Conservation (phyloP, 2,797 vertebrate species). For the Labroides dimidiatus region DNA sequence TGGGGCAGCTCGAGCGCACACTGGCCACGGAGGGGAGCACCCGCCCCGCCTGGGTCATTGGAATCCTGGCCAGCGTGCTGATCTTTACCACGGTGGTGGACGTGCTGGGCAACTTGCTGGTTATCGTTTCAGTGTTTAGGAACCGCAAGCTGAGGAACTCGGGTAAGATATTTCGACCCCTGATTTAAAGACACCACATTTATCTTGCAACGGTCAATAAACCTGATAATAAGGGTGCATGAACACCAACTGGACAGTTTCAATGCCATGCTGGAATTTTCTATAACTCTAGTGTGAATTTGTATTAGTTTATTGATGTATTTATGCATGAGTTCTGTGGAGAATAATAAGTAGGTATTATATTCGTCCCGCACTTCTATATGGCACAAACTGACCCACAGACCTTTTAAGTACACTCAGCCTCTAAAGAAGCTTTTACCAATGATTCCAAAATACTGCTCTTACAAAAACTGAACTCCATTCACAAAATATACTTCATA, state of each 20-base stretch:
- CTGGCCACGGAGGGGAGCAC: slow-evolving; percentile 70
- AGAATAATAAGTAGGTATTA: not conserved
- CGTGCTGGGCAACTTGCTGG: slow-evolving; percentile 87
- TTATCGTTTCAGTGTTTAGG: slow-evolving; percentile 87
- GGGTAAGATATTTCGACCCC: slow-evolving; percentile 74
- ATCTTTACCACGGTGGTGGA: slow-evolving; percentile 90
- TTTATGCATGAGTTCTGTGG: not conserved
- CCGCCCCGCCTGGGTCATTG: slow-evolving; percentile 85
- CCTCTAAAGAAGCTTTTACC: not conserved
- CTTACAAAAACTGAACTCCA: not conserved
- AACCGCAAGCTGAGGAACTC: slow-evolving; percentile 89
- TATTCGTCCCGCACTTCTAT: not conserved
- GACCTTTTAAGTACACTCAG: slow-evolving; percentile 23
- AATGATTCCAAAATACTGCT: slow-evolving; percentile 1
- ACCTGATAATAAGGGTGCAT: not conserved
- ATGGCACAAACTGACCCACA: slow-evolving; percentile 6
- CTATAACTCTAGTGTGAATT: not conserved
- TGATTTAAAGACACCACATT: not conserved
- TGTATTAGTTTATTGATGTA: not conserved
- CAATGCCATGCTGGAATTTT: too few species aligned
- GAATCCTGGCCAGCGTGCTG: slow-evolving; percentile 84
- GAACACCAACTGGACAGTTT: not conserved
- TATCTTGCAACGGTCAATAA: not conserved
- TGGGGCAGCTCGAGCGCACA: slow-evolving; percentile 78
- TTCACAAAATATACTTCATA: not conserved